A percentile compares a stretch with the other conserved stretches of the same genome.
phyloP scores from a whole-genome alignment of 2,113 vertebrate species.

The Andinoacara biseriatus region DNA sequence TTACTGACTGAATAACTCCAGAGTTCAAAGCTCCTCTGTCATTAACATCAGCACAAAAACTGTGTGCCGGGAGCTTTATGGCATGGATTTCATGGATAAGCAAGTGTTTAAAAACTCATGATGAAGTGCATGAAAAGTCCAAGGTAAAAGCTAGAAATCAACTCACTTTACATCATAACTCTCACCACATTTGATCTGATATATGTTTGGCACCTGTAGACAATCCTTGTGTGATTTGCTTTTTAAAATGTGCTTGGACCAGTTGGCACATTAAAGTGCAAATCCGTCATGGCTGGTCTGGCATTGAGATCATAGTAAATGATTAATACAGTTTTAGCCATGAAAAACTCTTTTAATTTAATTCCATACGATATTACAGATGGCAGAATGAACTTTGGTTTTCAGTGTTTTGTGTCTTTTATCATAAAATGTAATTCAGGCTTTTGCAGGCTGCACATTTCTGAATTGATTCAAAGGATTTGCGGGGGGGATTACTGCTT shows the following conservation, averaged over 20 bases:
- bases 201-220: neutral
- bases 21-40: neutral
- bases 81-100: neutral
- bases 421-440: neutral
- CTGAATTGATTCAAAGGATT: neutral
- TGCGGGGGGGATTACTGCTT: neutral
- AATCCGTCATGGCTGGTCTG: neutral
- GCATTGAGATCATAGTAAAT: no score
- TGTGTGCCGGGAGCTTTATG: neutral
- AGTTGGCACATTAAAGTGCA: neutral
- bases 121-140: neutral
- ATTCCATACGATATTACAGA: no score
- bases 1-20: neutral
- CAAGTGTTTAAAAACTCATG: neutral
- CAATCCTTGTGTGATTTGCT: neutral
- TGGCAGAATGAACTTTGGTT: no score
- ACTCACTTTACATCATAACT: neutral
- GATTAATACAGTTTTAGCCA: no score
- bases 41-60: neutral
- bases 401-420: no score
- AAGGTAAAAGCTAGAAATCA: neutral
- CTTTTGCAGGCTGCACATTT: constrained; percentile 6
- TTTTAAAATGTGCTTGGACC: neutral
- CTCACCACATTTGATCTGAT: neutral
- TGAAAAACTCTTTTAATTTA: no score